Conservation (phyloP, 2,888 invertebrate genomes). For the Eilema sororculum region DNA sequence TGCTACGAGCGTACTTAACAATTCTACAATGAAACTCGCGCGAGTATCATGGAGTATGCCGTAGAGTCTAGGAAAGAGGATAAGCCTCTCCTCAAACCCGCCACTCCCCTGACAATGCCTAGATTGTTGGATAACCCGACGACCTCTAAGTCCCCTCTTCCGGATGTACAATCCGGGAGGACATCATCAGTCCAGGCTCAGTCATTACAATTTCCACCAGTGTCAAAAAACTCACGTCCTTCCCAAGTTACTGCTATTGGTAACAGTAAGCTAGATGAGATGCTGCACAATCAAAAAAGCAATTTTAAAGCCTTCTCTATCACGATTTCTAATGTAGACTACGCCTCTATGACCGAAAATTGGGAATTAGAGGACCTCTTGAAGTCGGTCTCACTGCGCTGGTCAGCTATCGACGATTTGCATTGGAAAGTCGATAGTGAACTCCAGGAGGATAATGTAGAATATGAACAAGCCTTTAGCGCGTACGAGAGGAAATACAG, state of each 20-base stretch:
- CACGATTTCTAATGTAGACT: conserved; percentile 12
- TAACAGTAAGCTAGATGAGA: conserved; percentile 11
- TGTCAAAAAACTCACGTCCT: not conserved
- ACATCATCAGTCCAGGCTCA: not conserved
- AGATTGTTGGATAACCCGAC: too few relatives aligned
- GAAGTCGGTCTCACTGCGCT: not conserved
- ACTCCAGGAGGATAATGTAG: conserved; percentile 8
- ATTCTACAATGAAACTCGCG: too few relatives aligned
- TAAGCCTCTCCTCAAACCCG: conserved; percentile 15
- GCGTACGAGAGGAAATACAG: conserved; percentile 10
- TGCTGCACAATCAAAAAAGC: conserved; percentile 10
- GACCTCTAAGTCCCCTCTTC: not conserved
- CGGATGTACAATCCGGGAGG: not conserved
- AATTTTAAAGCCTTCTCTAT: conserved; percentile 18
- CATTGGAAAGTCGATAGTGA: conserved; percentile 22
- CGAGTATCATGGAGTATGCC: too few relatives aligned
- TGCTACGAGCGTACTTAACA: not conserved
- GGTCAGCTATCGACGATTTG: conserved; percentile 12
- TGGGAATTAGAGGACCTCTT: conserved; percentile 22
- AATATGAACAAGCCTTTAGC: not conserved
- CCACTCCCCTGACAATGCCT: conserved; percentile 12
- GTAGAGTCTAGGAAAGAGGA: conserved; percentile 6
- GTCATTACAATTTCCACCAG: too few relatives aligned
- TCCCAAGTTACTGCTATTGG: too few relatives aligned
- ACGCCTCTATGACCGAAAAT: conserved; percentile 10